phyloP scores from a whole-genome alignment of 2,113 vertebrate genomes.

The Cebidichthys violaceus region DNA sequence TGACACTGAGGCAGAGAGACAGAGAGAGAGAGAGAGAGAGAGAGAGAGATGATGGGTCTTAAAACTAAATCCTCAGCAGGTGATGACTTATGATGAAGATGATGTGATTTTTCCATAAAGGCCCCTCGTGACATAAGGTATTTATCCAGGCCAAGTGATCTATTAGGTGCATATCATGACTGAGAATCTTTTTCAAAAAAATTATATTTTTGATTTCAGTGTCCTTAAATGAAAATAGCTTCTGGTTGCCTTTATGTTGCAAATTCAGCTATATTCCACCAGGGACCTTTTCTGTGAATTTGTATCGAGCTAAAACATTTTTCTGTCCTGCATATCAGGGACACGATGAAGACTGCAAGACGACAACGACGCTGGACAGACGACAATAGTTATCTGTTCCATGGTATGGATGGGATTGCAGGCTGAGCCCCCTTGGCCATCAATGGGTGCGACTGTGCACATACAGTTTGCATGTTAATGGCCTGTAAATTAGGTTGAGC shows the following conservation, averaged over 20 bases:
- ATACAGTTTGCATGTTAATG: constrained; percentile 15
- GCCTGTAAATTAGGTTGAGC: constrained; percentile 22
- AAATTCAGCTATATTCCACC: not conserved
- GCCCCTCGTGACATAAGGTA: constrained; percentile 15
- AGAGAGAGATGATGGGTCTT: constrained; percentile 14
- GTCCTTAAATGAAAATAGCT: not conserved
- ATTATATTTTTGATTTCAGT: not conserved
- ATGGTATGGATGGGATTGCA: not conserved
- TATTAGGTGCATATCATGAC: not conserved
- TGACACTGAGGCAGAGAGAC: constrained; percentile 6
- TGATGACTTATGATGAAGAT: constrained; percentile 60
- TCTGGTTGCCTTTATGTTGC: not conserved
- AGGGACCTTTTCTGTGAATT: constrained; percentile 1
- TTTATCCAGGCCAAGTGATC: not conserved
- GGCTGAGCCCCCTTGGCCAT: not conserved
- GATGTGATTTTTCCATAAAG: constrained; percentile 54
- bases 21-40: not conserved
- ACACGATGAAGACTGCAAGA: not conserved
- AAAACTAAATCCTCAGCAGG: constrained; percentile 68
- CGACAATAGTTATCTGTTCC: constrained; percentile 34
- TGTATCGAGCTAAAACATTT: not conserved
- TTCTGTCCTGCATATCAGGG: constrained; percentile 19
- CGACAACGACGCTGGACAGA: not conserved
- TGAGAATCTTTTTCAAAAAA: not conserved
- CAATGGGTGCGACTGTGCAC: constrained; percentile 6